phyloP scores from a whole-genome alignment of 35 echinoderm and acorn worm species.

The Apostichopus californicus region DNA sequence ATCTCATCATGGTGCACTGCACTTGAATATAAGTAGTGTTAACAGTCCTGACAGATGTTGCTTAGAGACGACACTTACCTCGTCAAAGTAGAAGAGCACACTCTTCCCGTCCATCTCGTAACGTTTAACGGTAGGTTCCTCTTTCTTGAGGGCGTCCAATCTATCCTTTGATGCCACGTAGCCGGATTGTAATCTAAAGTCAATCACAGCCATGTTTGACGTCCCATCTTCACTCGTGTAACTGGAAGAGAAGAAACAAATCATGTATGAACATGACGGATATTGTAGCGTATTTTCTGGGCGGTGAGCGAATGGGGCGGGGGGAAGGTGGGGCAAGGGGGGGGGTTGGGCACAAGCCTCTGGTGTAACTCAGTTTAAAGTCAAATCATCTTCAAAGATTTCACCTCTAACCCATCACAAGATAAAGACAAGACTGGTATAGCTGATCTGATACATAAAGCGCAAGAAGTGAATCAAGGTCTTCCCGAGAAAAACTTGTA shows the following conservation, averaged over 20 bases:
- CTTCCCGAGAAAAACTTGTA: no score
- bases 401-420: neutral
- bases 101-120: constrained; percentile 73
- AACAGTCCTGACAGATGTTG: no score
- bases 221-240: constrained; percentile 57
- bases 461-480: no score
- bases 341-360: no score
- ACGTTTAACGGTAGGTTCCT: constrained; percentile 30
- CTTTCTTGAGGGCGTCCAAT: constrained; percentile 32
- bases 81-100: constrained; percentile 77
- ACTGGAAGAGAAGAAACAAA: constrained; percentile 23
- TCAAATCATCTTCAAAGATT: neutral
- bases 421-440: neutral
- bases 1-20: no score
- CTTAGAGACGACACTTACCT: constrained; percentile 39
- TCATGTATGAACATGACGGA: neutral
- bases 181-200: constrained; percentile 69
- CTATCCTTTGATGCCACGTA: constrained; percentile 55
- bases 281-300: neutral
- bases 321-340: no score
- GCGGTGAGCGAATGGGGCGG: no score
- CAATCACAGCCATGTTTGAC: constrained; percentile 81
- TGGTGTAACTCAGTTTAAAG: no score
- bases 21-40: no score
- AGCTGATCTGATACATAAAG: no score